Base-by-base conservation (phyloP, 2,113 vertebrate species). In the Lasiurus borealis region DNA sequence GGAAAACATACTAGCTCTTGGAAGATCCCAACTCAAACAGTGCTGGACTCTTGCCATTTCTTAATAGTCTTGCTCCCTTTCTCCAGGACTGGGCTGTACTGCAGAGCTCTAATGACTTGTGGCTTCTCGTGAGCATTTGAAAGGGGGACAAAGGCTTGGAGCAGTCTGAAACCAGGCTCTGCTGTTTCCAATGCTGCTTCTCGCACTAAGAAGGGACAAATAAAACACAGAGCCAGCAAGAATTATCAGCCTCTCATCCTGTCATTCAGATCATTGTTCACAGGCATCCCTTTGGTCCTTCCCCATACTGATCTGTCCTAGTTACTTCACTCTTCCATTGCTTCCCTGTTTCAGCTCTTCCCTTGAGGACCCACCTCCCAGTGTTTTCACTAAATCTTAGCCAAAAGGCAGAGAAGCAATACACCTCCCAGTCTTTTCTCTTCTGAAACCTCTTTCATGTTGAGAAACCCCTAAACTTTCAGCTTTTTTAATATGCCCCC, bases 11-110 rank as follows among this genome's bases (percentile, higher is more conserved):
- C 62, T 92, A 40, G 36, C 13, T 92, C 85, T 91, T 94, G 50
- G 90, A 96, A 86, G 85, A 90, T 88, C 82, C 57, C 93, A 92
- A 85, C 10, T 62, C 64, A 89, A 91, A 64, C 18, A 44, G 90
- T 88, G 68, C 90, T 95, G 95, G 92, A 83, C 64, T 73, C 57
- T 46, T 54, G 82, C 94, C 85, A 91, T 81, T 88, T 91, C 92
- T 87, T 44, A 85, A 90, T 44, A 84, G 15, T 85, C 12, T 36
- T 92, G 83, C 77, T 96, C 71, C 52, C 19, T 95, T 95, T 85
- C 64, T 92, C 68, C 75, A 69, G 66, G 64, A 48, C 77, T 94
- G 69, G 46, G 29, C 68, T 85, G 73, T 64, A 25, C 40, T 12
- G 16, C 88, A 50, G 50, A 91, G 40, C 19, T 82, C 36, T 83